These are phyloP conservation scores for Columba guinea DNA, from an alignment of 2,797 vertebrate genomes.

Conservation along the genomic window DNA sequence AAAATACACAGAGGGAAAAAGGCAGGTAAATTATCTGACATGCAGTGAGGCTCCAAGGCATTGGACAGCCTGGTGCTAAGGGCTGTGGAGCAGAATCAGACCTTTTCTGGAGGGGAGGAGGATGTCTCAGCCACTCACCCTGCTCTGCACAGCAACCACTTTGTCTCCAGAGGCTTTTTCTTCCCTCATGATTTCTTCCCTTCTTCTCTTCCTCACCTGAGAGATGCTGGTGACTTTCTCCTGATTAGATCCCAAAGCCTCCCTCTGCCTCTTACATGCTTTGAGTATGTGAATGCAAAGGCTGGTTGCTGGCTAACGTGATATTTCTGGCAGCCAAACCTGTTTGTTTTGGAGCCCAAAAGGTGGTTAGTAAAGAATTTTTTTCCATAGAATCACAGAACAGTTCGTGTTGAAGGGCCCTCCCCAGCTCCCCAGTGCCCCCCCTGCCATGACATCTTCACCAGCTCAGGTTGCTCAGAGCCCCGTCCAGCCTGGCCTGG, in stretches of 20 bases:
- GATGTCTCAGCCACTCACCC: neutral
- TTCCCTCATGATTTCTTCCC: accelerated
- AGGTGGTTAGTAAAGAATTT: neutral
- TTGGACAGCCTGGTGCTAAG: neutral
- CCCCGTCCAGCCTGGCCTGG: too few relatives aligned
- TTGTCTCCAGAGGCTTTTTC: neutral
- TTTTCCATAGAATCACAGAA: neutral
- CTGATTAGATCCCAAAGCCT: neutral
- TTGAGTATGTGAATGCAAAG: accelerated
- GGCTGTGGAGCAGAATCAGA: neutral
- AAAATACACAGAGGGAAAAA: neutral
- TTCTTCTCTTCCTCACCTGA: neutral
- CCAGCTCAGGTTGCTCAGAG: too few relatives aligned
- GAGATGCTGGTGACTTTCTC: neutral
- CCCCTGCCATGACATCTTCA: too few relatives aligned
- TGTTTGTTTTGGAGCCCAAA: neutral
- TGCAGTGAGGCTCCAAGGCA: neutral
- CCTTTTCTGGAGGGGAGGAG: neutral
- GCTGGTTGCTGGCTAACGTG: neutral
- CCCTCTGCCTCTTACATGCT: neutral
- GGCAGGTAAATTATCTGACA: neutral
- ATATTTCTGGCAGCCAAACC: neutral
- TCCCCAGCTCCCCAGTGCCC: too few relatives aligned
- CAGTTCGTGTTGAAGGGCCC: too few relatives aligned
- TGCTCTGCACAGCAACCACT: neutral